Base-by-base conservation (phyloP, 2,888 invertebrate genomes). In the Aleiodes alternator region DNA sequence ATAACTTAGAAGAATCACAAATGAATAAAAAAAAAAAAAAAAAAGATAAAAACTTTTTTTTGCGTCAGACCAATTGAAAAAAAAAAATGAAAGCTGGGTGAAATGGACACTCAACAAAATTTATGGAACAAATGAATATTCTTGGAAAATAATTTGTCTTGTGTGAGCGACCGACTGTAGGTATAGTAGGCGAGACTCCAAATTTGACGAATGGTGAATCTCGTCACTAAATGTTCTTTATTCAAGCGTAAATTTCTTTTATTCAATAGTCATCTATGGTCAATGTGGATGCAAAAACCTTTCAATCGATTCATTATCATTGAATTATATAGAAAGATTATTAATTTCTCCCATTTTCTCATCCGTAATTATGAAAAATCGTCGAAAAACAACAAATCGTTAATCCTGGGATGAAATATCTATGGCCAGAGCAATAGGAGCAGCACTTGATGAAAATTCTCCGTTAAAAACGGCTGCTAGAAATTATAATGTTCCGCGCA, bases 341-440 rank as follows among this genome's bases (percentile, higher is more conserved):
- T 38, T 38, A 38, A 38, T 38, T 38, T 38, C 6, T 5, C 0
- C 1, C 8, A 38, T 7, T 38, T 7, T 38, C 38, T 38, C 38
- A 38, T 38, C 8, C 6, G 8, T 4, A 5, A 38, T 38, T 0
- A 51, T 51, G 51, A n/a, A 7, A n/a, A 73, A 71, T 23, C 72
- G 70, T 38, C 16, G 71, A 57, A 31, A 68, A 69, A 78, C 64
- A 31, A 74, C 79, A 16, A 51, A 68, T n/a, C 71, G 79, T 34
- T 76, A 77, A 71, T 70, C 68, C n/a, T 80, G 80, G 81, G 16
- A 76, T 7, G 70, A 53, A 55, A 61, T 73, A 68, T 14, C 43
- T 38, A 82, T 82, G 81, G 59, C 59, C n/a, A 74, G 66, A 73
- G 66, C 73, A 34, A 68, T 74, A 4, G 23, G 43, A 14, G 50